Evolutionary conservation across 2,888 invertebrate species (phyloP), one percentile per base, ranked within the genome.

Genomic region (Dichetophora obliterata): DNA sequence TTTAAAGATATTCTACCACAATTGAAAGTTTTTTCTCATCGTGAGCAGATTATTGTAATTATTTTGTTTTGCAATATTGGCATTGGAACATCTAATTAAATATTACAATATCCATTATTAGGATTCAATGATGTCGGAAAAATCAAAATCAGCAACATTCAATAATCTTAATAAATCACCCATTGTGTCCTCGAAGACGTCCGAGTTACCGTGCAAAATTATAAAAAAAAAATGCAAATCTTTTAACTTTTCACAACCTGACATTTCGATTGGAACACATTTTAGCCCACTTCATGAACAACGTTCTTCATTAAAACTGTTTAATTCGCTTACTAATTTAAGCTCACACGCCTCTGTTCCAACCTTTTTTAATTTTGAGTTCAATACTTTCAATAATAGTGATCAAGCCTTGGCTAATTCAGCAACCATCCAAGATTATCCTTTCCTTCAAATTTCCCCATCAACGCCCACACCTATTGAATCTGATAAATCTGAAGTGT

Each of bases 381-480:
- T 43, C 19, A 76, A 43, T 22, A 50, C 70, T 54, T 34, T 74
- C 68, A 11, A 43, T 48, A 37, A 24, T 37, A 70, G 48, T 24
- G 68, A 69, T 48, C 22, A 37, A 43, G 59, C 24, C 63, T 69
- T 61, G 63, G 75, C 68, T 61, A 69, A 78, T 70, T 69, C 19
- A 70, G 59, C 75, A 65, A 78, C 78, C 69, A 79, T 78, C 59
- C 81, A 78, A 69, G 82, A 79, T 80, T 85, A 82, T 78, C 88
- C 85, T 59, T 75, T 85, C 43, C 81, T 88, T 75, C 83, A 84
- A 80, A 81, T 88, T 70, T 87, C 85, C 77, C 88, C 88, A 37
- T 88, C 88, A 4, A 82, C 82, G 52, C 88, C 88, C 19, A 88
- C 88, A 11, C 88, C 88, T 66, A 86, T 87, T 6, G 87, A 88